Evolutionary conservation across 1,140 invertebrate genomes (phyloP), one percentile per base, ranked within the genome.

Genomic region (Mya arenaria): DNA sequence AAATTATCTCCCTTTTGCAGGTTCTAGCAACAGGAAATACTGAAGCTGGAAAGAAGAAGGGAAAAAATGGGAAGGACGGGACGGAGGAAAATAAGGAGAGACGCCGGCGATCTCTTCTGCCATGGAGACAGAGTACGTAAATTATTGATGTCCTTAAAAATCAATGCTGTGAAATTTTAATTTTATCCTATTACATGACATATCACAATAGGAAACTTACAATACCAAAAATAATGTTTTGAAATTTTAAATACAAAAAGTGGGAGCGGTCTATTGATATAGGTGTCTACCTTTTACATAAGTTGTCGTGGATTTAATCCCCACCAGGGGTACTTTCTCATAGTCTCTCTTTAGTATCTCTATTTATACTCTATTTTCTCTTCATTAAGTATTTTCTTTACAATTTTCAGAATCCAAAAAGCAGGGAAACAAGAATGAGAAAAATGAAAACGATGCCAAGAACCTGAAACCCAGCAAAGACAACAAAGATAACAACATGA

Each of bases 71-170:
- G 13, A 83, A 74, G 37, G 71, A 80, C 25, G 68, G 68, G 36
- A 69, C 83, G 19, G 86, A 85, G 15, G 77, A 85, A 34, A 79
- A 82, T 28, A 84, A 86, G 39, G 86, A 89, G 55, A 91, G 89
- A 75, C 82, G 89, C 41, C 94, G 97, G 75, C 96, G 97, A 90
- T 98, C 97, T 13, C 94, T 98, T 68, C 93, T 98, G 52, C 97
- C 97, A 0, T 98, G 97, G 97, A 95, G 96, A 82, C 85, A 89
- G 77, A 94, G 96, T 88, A 97, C 96, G 87, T 32, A 1, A 1
- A 52, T 52, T n/a, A 1, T 1, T 52, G 48, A n/a, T 17, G 48
- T 52, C 4, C 1, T 52, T 52, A 23, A 52, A 48, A 3, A n/a
- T 52, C 17, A 2, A 52, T 52, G 25, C 25, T 52, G 48, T 52